A percentile compares a stretch with the other conserved stretches of the same genome.
phyloP scores from a whole-genome alignment of 2,113 vertebrate genomes.

The Malurus cyaneus region DNA sequence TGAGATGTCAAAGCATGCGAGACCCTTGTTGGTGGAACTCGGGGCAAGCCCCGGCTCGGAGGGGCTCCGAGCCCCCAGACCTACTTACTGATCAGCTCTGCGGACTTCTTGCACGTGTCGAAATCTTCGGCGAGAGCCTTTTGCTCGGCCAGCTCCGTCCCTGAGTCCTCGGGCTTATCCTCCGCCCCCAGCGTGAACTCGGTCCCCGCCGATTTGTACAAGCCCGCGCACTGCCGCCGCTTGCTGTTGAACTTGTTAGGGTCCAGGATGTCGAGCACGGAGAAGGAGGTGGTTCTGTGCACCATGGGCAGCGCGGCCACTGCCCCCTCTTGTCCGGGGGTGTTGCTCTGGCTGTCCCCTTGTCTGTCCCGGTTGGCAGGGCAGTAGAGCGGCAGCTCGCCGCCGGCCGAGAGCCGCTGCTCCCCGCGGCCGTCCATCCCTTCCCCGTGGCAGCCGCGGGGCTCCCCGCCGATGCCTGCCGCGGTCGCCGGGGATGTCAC shows the following conservation, averaged over 20 bases:
- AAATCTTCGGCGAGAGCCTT: constrained; percentile 76
- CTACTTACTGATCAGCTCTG: constrained; percentile 77
- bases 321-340: constrained; percentile 77
- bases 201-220: constrained; percentile 71
- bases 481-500: constrained; percentile 44
- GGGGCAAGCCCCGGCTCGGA: background rate
- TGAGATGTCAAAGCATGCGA: background rate
- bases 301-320: constrained; percentile 67
- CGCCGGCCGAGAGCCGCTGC: constrained; percentile 70
- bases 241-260: constrained; percentile 95
- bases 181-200: constrained; percentile 9
- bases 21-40: background rate
- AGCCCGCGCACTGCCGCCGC: constrained; percentile 65
- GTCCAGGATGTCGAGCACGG: constrained; percentile 96
- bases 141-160: constrained; percentile 57
- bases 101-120: constrained; percentile 74
- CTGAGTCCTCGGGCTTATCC: constrained; percentile 65
- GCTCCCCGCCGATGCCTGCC: constrained; percentile 65
- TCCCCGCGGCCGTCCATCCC: constrained; percentile 74
- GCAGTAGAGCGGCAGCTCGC: constrained; percentile 73
- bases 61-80: background rate
- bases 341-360: constrained; percentile 78
- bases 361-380: constrained; percentile 76
- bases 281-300: constrained; percentile 94
- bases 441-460: constrained; percentile 64